Evolutionary conservation across 2,888 invertebrate genomes (phyloP).

Genomic region (Hymenopus coronatus): DNA sequence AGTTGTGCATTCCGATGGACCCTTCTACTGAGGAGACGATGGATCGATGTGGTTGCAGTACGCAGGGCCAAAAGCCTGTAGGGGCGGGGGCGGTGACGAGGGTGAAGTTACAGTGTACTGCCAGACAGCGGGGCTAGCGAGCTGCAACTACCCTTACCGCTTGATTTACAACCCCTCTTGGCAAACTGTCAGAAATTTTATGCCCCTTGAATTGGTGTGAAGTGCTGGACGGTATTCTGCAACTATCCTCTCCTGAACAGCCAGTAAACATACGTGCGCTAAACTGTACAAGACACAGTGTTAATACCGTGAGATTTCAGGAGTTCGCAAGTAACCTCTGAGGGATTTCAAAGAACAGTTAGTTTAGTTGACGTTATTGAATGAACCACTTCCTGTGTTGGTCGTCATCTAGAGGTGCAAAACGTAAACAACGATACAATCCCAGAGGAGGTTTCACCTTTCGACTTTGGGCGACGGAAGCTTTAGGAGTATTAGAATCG

Average conservation of each 20-base stretch:
- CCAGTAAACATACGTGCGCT: neutral
- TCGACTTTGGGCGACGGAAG: neutral
- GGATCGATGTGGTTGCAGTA: neutral
- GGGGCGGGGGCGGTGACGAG: neutral
- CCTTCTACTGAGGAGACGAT: neutral
- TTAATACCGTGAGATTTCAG: neutral
- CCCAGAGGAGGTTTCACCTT: neutral
- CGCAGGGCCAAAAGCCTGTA: neutral
- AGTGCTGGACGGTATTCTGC: neutral
- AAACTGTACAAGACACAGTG: neutral
- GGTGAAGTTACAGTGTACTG: neutral
- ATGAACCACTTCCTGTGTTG: too few species aligned
- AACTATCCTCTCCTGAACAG: neutral
- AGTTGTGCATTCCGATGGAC: neutral
- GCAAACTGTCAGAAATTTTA: neutral
- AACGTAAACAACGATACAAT: neutral
- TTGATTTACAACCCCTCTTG: conserved; percentile 1
- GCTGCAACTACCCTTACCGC: neutral
- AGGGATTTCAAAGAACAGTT: neutral
- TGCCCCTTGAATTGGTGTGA: neutral
- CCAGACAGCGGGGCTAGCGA: neutral
- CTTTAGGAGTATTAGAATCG: neutral
- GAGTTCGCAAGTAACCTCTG: neutral
- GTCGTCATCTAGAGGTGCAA: neutral
- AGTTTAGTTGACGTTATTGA: too few species aligned